Percentiles rank a stretch among this genome's conserved stretches.
Conservation (phyloP, 2,113 vertebrate species). For the Neogobius melanostomus region DNA sequence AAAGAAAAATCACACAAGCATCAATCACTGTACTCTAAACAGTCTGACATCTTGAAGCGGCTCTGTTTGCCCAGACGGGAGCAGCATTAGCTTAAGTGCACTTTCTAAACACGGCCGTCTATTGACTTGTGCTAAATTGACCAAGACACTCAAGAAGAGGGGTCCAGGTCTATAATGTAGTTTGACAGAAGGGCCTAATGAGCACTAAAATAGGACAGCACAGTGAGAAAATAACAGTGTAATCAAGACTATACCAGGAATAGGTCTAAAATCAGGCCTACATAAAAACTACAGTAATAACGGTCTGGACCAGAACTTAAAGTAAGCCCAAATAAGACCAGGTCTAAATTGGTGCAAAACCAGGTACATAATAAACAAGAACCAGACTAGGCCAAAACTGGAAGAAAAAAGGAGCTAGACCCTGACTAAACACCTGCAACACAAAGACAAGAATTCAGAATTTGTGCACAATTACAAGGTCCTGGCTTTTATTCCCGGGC, state of each 20-base stretch:
- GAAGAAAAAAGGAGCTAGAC: neutral
- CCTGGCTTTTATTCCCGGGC: too few relatives aligned
- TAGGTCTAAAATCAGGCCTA: neutral
- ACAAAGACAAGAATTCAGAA: neutral
- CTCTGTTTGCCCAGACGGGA: slow-evolving; percentile 7
- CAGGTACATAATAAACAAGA: neutral
- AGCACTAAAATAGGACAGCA: neutral
- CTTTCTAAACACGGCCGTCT: slow-evolving; percentile 12
- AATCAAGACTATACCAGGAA: neutral
- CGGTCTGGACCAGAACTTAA: too few relatives aligned
- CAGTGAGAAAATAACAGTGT: neutral
- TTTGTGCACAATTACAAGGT: too few relatives aligned
- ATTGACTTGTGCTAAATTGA: slow-evolving; percentile 23
- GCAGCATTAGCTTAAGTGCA: slow-evolving; percentile 24
- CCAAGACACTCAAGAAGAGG: neutral
- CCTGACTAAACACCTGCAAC: neutral
- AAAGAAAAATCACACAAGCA: neutral
- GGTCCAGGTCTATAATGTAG: neutral
- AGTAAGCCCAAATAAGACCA: neutral
- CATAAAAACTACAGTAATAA: too few relatives aligned
- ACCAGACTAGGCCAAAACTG: neutral
- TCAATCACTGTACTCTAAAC: slow-evolving; percentile 30
- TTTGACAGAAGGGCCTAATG: neutral
- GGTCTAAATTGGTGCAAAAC: neutral
- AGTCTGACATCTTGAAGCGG: slow-evolving; percentile 33